Evolutionary conservation across 2,797 vertebrate species (phyloP), one percentile per base, ranked within the genome.

Genomic region (Galago senegalensis): DNA sequence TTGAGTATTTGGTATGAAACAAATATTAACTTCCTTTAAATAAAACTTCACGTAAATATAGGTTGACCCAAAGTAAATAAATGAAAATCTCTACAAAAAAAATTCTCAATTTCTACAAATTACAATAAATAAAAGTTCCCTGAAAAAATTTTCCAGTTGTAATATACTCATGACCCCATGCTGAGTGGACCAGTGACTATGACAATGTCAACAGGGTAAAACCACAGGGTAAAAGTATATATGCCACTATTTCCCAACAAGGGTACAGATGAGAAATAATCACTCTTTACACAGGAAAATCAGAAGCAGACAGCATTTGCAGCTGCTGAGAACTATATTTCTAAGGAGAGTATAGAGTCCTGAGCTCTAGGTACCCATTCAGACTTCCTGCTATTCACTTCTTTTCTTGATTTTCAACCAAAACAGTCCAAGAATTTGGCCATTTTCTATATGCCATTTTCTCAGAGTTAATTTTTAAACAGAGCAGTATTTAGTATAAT

Each of bases 391-490:
- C 61, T 67, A 60, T 83, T 95, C 84, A 89, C 65, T 31, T 93
- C 80, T 73, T 93, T 91, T 43, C 72, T 88, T 94, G 61, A 91
- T 88, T 91, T 95, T 95, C 89, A 94, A 87, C 27, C 65, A 89
- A 86, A 87, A 37, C 11, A 70, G 56, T 49, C 37, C 34, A 89
- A 79, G 77, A 96, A 90, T 95, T 95, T 95, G 40, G 25, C 95
- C n/a, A 80, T 49, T 49, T 49, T 49, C 12, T 46, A 12, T 61
- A 67, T 80, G 31, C 49, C 34, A 93, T 82, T 87, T 79, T 11
- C 46, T 95, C 49, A 88, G 31, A 96, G 81, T 72, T 73, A 87
- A 81, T 84, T 97, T 96, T 96, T 92, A 84, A 95, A 90, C 34
- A 80, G 60, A 91, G 49, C 69, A 90, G 43, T 27, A 73, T 87